Evolutionary conservation across 2,888 invertebrate species (phyloP).

Genomic region (Chaitophorus viminalis): DNA sequence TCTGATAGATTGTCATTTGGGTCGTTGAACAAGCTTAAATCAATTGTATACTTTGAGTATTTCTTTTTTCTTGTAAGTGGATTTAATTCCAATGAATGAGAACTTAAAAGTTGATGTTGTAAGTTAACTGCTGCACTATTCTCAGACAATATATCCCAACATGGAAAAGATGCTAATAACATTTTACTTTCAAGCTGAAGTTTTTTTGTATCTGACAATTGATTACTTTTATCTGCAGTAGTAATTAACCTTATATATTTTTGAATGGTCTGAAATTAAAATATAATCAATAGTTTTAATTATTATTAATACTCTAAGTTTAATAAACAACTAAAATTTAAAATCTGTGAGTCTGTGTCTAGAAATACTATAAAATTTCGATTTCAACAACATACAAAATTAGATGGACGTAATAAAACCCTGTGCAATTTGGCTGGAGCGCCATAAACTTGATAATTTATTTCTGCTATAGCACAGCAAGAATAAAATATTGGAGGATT

Average conservation of each 20-base stretch:
- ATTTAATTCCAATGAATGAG: neutral
- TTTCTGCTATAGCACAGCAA: slow-evolving; percentile 90
- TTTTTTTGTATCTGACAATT: slow-evolving; percentile 81
- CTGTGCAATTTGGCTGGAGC: slow-evolving; percentile 77
- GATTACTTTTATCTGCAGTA: slow-evolving; percentile 67
- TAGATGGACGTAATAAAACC: slow-evolving; percentile 86
- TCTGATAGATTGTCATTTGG: no score
- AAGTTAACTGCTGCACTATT: slow-evolving; percentile 75
- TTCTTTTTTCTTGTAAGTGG: neutral
- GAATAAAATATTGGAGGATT: slow-evolving; percentile 88
- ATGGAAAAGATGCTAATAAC: slow-evolving; percentile 86
- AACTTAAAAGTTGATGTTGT: neutral
- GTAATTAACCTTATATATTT: slow-evolving; percentile 74
- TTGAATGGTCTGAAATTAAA: slow-evolving; percentile 72
- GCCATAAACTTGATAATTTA: slow-evolving; percentile 74
- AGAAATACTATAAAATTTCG: neutral
- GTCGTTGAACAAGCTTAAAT: no score
- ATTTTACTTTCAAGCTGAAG: slow-evolving; percentile 84
- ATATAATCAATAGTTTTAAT: slow-evolving; percentile 64
- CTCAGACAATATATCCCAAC: slow-evolving; percentile 87
- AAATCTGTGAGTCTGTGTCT: no score
- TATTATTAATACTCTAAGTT: neutral
- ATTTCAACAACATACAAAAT: slow-evolving; percentile 79
- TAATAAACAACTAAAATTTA: neutral
- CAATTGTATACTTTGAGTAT: no score